Evolutionary conservation across 2,113 vertebrate species (phyloP).

Genomic region (Leiothrix lutea): DNA sequence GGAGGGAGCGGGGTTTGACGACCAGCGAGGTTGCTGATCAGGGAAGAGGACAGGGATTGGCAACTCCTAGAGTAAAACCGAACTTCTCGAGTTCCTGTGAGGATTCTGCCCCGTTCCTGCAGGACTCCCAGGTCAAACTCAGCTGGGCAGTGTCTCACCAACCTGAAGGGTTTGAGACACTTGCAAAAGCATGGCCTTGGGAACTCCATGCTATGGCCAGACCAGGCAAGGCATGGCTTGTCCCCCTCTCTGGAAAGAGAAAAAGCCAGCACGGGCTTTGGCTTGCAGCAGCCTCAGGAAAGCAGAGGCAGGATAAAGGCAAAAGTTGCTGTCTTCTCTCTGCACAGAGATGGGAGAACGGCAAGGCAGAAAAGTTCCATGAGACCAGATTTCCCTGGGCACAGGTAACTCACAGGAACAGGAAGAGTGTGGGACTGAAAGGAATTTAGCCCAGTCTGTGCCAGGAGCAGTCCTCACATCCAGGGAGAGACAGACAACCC

Average conservation of each 20-base stretch:
- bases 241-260: not conserved
- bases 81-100: not conserved
- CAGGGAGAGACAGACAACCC: not conserved
- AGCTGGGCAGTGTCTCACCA: not conserved
- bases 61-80: not conserved
- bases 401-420: fast-evolving
- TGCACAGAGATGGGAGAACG: not conserved
- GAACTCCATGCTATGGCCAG: not conserved
- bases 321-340: not conserved
- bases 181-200: not conserved
- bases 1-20: no score
- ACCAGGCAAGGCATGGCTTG: not conserved
- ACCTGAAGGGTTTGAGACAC: not conserved
- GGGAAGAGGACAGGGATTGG: fast-evolving
- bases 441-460: not conserved
- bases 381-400: not conserved
- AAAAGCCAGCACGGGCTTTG: fast-evolving
- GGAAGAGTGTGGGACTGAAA: not conserved
- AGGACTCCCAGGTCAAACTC: not conserved
- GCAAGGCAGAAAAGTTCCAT: not conserved
- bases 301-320: not conserved
- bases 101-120: no score
- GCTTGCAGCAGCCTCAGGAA: not conserved
- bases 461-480: not conserved
- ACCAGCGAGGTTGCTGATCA: fast-evolving